Evolutionary conservation across 2,113 vertebrate species (phyloP), one percentile per base, ranked within the genome.

Genomic region (Crypturellus undulatus): DNA sequence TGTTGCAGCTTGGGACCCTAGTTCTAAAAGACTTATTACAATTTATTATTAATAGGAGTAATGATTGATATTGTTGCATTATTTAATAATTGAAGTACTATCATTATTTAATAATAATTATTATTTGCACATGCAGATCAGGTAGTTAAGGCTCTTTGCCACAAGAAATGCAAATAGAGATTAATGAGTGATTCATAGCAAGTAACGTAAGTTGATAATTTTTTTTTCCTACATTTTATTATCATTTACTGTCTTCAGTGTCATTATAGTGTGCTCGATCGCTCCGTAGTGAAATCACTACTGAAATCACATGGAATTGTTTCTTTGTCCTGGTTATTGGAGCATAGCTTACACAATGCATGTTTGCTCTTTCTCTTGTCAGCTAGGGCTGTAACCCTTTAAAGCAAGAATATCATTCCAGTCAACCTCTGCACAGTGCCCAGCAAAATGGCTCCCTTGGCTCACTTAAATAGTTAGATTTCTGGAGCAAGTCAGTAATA

Each of bases 11-110:
- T 92, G 94, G 73, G 56, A 92, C 72, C 38, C 84, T 25, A 77
- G 38, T 91, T 89, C 76, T 96, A 58, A 90, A 58, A 86, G 47
- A 79, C 77, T 93, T 90, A 71, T 65, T 93, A 69, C 79, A 91
- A 95, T 96, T 80, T 90, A 95, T 96, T 97, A 94, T 96, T 95
- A 95, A 94, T 94, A 96, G 30, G 69, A 90, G 20, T 88, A 95
- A 92, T 96, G 90, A 95, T 95, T 93, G 83, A 96, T 94, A 96
- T 93, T 96, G 77, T 96, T 97, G 62, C 92, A 96, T 96, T 96
- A 97, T 94, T 95, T 94, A 96, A 96, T 93, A 97, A 96, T 96
- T 94, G 45, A 69, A 69, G 47, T 94, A 88, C 77, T 90, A 94
- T 91, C 36, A 94, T 64, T 92, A 93, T 96, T 95, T 96, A 92